Evolutionary conservation across 2,113 vertebrate genomes (phyloP), one percentile per base, ranked within the genome.

Genomic region (Percina caprodes): DNA sequence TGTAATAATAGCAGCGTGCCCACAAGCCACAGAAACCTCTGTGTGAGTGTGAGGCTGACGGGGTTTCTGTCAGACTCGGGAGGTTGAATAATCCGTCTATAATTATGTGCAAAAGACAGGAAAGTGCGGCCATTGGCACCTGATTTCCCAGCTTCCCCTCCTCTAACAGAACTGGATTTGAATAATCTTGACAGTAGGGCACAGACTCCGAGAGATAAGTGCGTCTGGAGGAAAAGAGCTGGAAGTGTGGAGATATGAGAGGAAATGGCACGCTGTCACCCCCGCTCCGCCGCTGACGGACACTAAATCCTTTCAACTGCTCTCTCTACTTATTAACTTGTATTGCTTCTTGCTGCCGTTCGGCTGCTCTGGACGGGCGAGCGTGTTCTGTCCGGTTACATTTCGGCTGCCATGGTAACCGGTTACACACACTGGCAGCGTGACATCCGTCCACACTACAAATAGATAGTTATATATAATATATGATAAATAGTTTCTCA

Each of bases 61-160:
- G 87, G 82, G 86, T 88, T 83, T 75, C 78, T 73, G 42, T 92
- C 62, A 90, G 81, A 60, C 80, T 86, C 62, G 1, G 46, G 69
- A 85, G 80, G 79, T 80, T 88, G 77, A 82, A 73, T 89, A 88
- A 90, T 87, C 51, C 69, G 24, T 72, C 51, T 54, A 80, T 91
- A 92, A 91, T 92, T 85, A 81, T 74, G 72, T 59, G 70, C 65
- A 79, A 59, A 76, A 90, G 83, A 84, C 62, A 55, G 76, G 12
- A 76, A 67, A 67, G 69, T 24, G 77, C 72, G 12, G 82, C 92
- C 88, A 91, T 86, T 91, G 90, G 82, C 86, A 89, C 83, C 83
- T 91, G 86, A 79, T 85, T 76, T 56, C 74, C 70, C 26, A 26
- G 54, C 60, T 74, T 75, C 54, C 26, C 60, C 71, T 76, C 71